Base-by-base conservation (phyloP, 2,797 vertebrate genomes). In the Percopsis omiscomaycus region DNA sequence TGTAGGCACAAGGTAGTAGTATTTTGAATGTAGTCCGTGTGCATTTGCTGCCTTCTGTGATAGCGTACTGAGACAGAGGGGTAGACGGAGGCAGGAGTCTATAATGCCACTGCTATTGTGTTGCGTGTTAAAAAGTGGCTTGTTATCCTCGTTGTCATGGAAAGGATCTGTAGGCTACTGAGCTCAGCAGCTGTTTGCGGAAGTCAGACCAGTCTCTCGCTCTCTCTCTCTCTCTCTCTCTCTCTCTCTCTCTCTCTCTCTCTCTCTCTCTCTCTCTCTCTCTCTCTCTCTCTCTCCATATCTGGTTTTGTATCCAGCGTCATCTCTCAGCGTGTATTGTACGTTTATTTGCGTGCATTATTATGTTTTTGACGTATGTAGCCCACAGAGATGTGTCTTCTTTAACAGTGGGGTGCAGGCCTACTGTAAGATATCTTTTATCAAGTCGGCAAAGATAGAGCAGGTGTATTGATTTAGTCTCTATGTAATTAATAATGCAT, bases 141-240 rank as follows among this genome's bases (percentile, higher is more conserved):
- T 57, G 52, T 77, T 69, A 27, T 68, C 53, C 53, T 59, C 52
- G 64, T 59, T 79, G 66, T 68, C 55, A 66, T 30, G 63, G 45
- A 37, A 57, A 73, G 47, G 61, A 15, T 15, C 1, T 42, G 37
- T 42, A 42, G 37, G 5, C 37, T 42, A 42, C 8, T 55, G n/a
- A 55, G 64, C 66, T 74, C 5, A 61, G 76, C 79, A 76, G 84
- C 75, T 86, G 78, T 72, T 81, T 70, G 62, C 68, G 79, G 82
- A 78, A 84, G 78, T 72, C 69, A 29, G 65, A 76, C 32, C 49
- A 48, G 60, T 76, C 59, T 47, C 55, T 54, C 72, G 51, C 56
- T 22, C 29, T 15, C n/a, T 37, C 45, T 62, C 22, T 51, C n/a
- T 30, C 10, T 65, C 50, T n/a, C 8, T n/a, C 8, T 58, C 42